A percentile compares a stretch with the other conserved stretches of the same genome.
Conservation (phyloP, 2,113 vertebrate genomes). For the Stercorarius parasiticus region DNA sequence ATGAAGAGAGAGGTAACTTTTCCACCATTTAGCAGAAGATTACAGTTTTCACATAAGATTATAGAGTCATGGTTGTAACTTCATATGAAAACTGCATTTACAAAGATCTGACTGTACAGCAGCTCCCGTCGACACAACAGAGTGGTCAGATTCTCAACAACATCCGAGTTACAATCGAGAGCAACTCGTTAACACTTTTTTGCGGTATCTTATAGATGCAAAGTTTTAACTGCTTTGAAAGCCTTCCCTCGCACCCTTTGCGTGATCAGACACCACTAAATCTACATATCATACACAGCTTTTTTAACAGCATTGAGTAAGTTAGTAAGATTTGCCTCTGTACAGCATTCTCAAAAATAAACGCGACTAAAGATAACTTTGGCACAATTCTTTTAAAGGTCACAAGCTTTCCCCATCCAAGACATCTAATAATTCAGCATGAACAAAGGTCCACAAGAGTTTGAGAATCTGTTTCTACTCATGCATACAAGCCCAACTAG, state of each 20-base stretch:
- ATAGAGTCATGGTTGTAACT: neutral
- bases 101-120: neutral
- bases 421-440: neutral
- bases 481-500: neutral
- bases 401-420: neutral
- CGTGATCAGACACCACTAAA: neutral
- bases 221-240: neutral
- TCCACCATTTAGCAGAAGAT: neutral
- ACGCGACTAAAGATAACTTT: neutral
- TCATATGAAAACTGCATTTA: neutral
- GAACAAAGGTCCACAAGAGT: neutral
- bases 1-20: neutral
- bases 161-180: neutral
- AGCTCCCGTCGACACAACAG: neutral
- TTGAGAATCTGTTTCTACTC: neutral
- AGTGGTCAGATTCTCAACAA: neutral
- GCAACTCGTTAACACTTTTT: neutral
- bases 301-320: neutral
- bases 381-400: neutral
- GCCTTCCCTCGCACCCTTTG: neutral
- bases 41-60: neutral
- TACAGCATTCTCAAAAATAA: slow-evolving; percentile 4
- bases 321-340: neutral
- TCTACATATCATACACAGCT: neutral
- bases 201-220: neutral